Base-by-base conservation (phyloP, 2,113 vertebrate species). In the Probosciger aterrimus region DNA sequence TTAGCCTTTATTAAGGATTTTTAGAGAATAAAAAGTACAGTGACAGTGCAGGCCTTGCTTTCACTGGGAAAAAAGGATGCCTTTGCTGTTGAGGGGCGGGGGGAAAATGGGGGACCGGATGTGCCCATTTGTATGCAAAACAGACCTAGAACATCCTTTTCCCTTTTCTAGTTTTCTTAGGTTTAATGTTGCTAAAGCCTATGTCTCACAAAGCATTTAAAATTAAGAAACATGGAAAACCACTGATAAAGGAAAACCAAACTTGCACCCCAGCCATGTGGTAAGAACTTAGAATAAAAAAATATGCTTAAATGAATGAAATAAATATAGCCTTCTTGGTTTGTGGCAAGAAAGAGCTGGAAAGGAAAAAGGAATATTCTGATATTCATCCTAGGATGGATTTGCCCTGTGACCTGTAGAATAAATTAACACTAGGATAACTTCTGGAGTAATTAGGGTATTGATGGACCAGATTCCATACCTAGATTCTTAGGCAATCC, bases 401-500 rank as follows among this genome's bases (percentile, higher is more conserved):
- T 76, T 67, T 87, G 20, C n/a, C 41, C 11, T 67, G 15, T 7
- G 8, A 49, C 7, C 18, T 64, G n/a, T 33, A 55, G 47, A 39
- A 43, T 27, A 70, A 67, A 79, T 18, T 33, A 65, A 39, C n/a
- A 49, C 16, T 3, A 27, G 10, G 15, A 27, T 43, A 79, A 75
- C 5, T 60, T 22, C 7, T 74, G 19, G 31, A 55, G 6, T 37
- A 50, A 41, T 49, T 24, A 55, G 2, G 8, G 28, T 22, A 28
- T 5, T 43, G 12, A 31, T 22, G 3, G 0, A 23, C 4, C 17
- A 35, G 50, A 33, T 17, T 44, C 31, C 62, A 59, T 13, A 14
- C 10, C 11, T 8, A 12, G 25, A 2, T n/a, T 31, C 27, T 11
- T 33, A 18, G 47, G 27, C 25, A 46, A 46, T 2, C 18, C 0